Evolutionary conservation across 2,888 invertebrate genomes (phyloP).

Genomic region (Melolontha melolontha): DNA sequence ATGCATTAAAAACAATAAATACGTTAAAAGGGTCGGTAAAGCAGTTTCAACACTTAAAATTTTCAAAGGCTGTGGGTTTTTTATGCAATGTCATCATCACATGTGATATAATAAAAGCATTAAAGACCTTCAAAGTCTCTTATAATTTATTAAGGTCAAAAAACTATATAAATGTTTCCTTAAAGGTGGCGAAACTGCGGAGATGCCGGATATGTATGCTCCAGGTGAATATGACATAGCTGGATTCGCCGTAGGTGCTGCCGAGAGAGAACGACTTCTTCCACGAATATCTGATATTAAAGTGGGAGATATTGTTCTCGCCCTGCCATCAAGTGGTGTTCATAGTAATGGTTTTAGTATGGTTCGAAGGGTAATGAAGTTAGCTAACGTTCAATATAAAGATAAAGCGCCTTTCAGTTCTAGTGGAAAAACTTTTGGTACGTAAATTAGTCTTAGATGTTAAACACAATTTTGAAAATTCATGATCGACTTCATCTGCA

Average conservation of each 20-base stretch:
- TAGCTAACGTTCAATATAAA: constrained; percentile 73
- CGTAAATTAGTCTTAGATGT: neutral
- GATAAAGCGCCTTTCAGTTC: constrained; percentile 81
- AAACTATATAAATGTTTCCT: constrained; percentile 27
- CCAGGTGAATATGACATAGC: constrained; percentile 93
- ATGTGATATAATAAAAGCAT: no score
- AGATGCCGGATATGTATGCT: constrained; percentile 95
- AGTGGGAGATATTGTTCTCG: constrained; percentile 85
- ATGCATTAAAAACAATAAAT: no score
- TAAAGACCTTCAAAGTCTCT: no score
- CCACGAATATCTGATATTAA: constrained; percentile 77
- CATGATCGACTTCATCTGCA: no score
- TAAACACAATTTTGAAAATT: no score
- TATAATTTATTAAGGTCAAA: no score
- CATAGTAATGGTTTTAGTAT: constrained; percentile 97
- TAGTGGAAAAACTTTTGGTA: constrained; percentile 69
- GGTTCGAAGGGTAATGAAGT: constrained; percentile 82
- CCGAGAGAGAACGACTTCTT: constrained; percentile 78
- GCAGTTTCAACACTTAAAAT: no score
- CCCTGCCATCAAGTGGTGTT: constrained; percentile 88
- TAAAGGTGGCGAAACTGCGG: constrained; percentile 94
- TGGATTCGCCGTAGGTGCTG: constrained; percentile 95
- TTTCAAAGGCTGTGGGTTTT: neutral
- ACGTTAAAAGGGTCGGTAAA: no score
- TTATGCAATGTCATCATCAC: neutral